Evolutionary conservation across 2,888 invertebrate species (phyloP), one percentile per base, ranked within the genome.

Genomic region (Laothoe populi): DNA sequence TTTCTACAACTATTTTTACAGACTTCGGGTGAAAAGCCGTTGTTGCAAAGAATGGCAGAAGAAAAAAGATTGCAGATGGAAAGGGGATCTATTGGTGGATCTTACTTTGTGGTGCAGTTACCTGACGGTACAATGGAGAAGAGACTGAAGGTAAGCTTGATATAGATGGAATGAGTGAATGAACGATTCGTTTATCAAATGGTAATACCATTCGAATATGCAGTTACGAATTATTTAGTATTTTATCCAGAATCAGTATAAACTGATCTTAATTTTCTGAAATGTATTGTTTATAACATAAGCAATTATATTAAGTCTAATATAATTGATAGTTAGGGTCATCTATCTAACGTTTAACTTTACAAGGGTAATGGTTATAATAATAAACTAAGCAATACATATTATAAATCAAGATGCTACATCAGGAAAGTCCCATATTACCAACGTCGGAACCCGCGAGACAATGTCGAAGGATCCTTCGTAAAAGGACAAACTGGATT

Each of bases 81-180:
- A 84, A 94, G 97, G 42, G 98, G 98, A 0, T 97, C 97, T 31
- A 96, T 98, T 66, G 97, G 96, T 11, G 97, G 97, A 11, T 97
- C 97, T 0, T 97, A 96, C 86, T 97, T 97, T 83, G 91, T 95
- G 86, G 98, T 98, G 2, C 97, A 98, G 79, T 91, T 98, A 70
- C 97, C 97, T 2, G 98, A 98, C 77, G 98, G 98, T 66, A 96
- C 97, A 16, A 97, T 97, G 96, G 98, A 98, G 83, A 96, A 96
- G 77, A 94, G 98, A 78, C 93, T 96, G 93, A 98, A 98, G 93
- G 96, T 97, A 94, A 80, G 71, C 72, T 75, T 75, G 72, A 61
- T 23, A 19, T 31, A 11, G 31, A 35, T 35, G 31, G 53, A 53
- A 24, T 26, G 10, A 46, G 11, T 49, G 8, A 1, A 26, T 16